Evolutionary conservation across 1,140 invertebrate genomes (phyloP).

Genomic region (Andricus grossulariae): DNA sequence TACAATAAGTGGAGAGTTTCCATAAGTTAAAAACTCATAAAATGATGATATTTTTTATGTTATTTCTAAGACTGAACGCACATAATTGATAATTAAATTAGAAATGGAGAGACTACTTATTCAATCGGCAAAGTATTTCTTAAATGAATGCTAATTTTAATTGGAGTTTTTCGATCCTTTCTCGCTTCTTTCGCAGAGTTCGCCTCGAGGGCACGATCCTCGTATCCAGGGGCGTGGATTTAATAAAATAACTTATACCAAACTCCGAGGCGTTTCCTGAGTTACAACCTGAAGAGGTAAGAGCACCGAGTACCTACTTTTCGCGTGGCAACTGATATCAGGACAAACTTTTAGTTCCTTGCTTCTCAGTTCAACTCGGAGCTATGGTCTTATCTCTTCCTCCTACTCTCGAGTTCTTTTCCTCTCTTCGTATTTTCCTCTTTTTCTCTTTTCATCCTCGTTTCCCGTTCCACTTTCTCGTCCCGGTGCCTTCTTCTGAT

Average conservation of each 20-base stretch:
- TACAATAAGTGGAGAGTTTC: too few species aligned
- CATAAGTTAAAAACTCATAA: too few species aligned
- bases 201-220: constrained; percentile 41
- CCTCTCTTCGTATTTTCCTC: not conserved
- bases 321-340: constrained; percentile 59
- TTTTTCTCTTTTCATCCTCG: constrained; percentile 19
- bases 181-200: constrained; percentile 30
- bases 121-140: not conserved
- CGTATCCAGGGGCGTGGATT: constrained; percentile 49
- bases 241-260: constrained; percentile 63
- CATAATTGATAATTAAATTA: not conserved
- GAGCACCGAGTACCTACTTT: constrained; percentile 43
- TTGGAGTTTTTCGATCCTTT: not conserved
- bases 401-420: not conserved
- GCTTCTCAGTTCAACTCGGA: constrained; percentile 55
- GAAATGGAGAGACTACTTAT: not conserved
- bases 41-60: too few species aligned
- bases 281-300: constrained; percentile 47
- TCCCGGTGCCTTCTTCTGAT: constrained; percentile 15
- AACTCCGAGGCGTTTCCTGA: constrained; percentile 53
- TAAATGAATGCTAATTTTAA: constrained; percentile 4
- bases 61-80: not conserved
- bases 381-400: constrained; percentile 38
- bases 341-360: constrained; percentile 61
- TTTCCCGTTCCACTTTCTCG: constrained; percentile 21